Percentiles rank a stretch among this genome's conserved stretches.
phyloP scores from a whole-genome alignment of 2,797 vertebrate genomes.

The Rhabdophis nuchalis region DNA sequence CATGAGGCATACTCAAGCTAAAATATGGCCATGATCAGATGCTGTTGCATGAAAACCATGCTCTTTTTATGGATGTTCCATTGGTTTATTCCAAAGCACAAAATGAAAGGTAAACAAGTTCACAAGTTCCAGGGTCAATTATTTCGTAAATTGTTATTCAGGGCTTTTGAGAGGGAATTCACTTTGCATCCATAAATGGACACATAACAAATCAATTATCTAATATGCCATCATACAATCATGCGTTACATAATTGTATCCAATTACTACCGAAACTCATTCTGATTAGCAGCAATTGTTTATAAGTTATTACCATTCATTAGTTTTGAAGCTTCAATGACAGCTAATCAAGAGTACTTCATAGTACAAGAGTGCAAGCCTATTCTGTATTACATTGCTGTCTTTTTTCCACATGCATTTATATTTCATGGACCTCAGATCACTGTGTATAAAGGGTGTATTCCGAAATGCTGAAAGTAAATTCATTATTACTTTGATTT shows the following conservation, averaged over 20 bases:
- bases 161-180: slow-evolving; percentile 27
- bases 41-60: slow-evolving; percentile 17
- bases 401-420: slow-evolving; percentile 19
- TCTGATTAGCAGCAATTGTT: slow-evolving; percentile 52
- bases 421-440: slow-evolving; percentile 56
- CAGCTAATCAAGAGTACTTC: slow-evolving; percentile 63
- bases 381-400: slow-evolving; percentile 44
- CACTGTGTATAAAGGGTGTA: not conserved
- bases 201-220: slow-evolving; percentile 55
- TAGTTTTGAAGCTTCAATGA: slow-evolving; percentile 53
- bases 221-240: slow-evolving; percentile 48
- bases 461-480: not conserved
- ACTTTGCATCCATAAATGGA: slow-evolving; percentile 55
- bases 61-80: slow-evolving; percentile 44
- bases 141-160: slow-evolving; percentile 55
- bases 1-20: not conserved
- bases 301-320: slow-evolving; percentile 67
- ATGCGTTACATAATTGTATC: slow-evolving; percentile 66
- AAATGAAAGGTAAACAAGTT: slow-evolving; percentile 56
- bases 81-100: slow-evolving; percentile 38
- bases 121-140: slow-evolving; percentile 51
- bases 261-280: slow-evolving; percentile 65
- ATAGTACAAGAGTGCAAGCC: not conserved
- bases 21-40: slow-evolving; percentile 5
- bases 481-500: slow-evolving; percentile 1